These are phyloP conservation scores for Diarsia rubi DNA, from an alignment of 2,888 invertebrate species.

Conservation along the genomic window DNA sequence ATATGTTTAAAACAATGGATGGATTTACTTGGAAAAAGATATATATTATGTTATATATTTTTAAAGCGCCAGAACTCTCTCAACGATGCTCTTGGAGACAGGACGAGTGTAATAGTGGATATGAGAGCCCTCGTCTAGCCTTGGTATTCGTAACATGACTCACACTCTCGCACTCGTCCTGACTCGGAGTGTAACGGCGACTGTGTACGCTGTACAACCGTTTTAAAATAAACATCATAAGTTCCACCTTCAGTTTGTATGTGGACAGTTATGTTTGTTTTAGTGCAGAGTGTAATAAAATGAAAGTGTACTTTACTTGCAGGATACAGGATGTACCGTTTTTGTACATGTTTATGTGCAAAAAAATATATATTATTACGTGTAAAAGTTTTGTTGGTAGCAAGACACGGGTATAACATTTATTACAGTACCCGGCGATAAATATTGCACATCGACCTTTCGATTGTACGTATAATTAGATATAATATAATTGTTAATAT, in stretches of 20 bases:
- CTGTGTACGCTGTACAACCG: neutral
- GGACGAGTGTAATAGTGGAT: neutral
- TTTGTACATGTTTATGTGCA: no score
- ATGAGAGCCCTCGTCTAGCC: neutral
- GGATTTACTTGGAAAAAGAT: neutral
- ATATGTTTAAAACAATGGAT: neutral
- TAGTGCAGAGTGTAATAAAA: neutral
- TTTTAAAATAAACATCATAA: neutral
- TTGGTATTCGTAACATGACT: neutral
- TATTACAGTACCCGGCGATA: no score
- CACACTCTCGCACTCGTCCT: neutral
- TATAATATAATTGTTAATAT: no score
- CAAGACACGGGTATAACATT: neutral
- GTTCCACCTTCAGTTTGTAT: neutral
- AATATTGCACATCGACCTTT: no score
- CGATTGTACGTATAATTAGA: no score
- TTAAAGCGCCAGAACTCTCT: neutral
- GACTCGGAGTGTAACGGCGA: neutral
- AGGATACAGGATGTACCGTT: neutral
- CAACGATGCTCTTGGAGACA: neutral
- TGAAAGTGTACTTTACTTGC: neutral
- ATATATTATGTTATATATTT: neutral
- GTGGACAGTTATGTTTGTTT: neutral
- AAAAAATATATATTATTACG: no score
- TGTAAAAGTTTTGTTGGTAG: neutral